Percentiles rank a stretch among this genome's conserved stretches.
phyloP scores from a whole-genome alignment of 2,888 invertebrate genomes.

The Chelonus formosanus region DNA sequence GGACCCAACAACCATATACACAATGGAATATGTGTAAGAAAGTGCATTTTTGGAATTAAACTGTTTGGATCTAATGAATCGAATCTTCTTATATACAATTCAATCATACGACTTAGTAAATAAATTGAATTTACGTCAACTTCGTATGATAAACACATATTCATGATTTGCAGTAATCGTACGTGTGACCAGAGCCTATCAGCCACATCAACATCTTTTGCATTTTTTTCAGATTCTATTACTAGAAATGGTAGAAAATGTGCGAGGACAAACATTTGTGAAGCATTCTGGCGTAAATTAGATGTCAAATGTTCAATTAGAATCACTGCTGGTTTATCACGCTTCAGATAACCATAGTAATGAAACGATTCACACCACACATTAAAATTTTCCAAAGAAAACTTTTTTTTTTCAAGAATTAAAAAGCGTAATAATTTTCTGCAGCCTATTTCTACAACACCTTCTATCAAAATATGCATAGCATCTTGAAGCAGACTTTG shows the following conservation, averaged over 20 bases:
- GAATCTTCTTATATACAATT: neutral
- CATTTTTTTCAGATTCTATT: neutral
- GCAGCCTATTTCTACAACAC: conserved; percentile 19
- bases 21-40: conserved; percentile 37
- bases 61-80: conserved; percentile 3
- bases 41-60: conserved; percentile 34
- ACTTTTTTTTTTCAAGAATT: conserved; percentile 13
- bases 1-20: conserved; percentile 39
- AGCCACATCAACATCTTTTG: neutral
- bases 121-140: neutral
- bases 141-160: conserved; percentile 19
- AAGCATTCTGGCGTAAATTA: conserved; percentile 16
- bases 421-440: neutral
- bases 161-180: conserved; percentile 13
- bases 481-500: conserved; percentile 24
- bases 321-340: conserved; percentile 23
- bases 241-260: conserved; percentile 23
- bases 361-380: conserved; percentile 4
- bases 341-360: conserved; percentile 19
- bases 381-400: conserved; percentile 21
- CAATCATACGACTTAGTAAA: conserved; percentile 12
- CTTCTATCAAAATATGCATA: conserved; percentile 38
- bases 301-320: neutral
- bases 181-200: neutral
- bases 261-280: conserved; percentile 13